These are phyloP conservation scores for Machimus rusticus DNA, from an alignment of 2,888 invertebrate genomes.

Conservation along the genomic window DNA sequence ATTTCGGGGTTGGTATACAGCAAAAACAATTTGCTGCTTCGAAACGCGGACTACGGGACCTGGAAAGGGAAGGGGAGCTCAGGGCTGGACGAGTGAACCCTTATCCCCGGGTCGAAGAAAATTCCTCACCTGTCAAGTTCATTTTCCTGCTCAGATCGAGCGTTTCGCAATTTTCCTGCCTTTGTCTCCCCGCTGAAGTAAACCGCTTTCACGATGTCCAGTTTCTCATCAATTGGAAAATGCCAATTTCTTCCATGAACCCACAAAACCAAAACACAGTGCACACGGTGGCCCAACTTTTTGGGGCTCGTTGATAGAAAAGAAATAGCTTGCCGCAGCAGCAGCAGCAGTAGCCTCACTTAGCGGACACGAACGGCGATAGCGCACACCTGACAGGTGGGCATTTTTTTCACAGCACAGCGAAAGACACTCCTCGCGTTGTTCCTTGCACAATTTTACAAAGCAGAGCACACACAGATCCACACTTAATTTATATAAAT, in stretches of 20 bases:
- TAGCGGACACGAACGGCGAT: neutral
- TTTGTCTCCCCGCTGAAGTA: neutral
- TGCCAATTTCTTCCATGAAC: constrained; percentile 9
- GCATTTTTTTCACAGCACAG: neutral
- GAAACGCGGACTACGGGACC: neutral
- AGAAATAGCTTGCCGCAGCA: neutral
- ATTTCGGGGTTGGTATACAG: neutral
- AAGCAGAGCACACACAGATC: neutral
- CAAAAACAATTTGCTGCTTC: neutral
- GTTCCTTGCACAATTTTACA: neutral
- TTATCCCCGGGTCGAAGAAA: neutral
- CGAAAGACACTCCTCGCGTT: neutral
- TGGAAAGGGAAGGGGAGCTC: neutral
- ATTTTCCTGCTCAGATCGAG: neutral
- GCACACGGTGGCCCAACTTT: neutral
- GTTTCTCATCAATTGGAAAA: neutral
- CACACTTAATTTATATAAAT: neutral
- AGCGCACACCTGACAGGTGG: neutral
- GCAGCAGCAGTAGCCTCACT: neutral
- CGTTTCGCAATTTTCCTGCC: neutral
- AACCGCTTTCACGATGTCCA: neutral
- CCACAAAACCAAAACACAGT: neutral
- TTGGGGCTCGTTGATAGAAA: neutral
- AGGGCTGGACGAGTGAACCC: neutral
- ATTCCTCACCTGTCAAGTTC: constrained; percentile 25